Base-by-base conservation (phyloP, 2,888 invertebrate species). In the Sinelater perroti region DNA sequence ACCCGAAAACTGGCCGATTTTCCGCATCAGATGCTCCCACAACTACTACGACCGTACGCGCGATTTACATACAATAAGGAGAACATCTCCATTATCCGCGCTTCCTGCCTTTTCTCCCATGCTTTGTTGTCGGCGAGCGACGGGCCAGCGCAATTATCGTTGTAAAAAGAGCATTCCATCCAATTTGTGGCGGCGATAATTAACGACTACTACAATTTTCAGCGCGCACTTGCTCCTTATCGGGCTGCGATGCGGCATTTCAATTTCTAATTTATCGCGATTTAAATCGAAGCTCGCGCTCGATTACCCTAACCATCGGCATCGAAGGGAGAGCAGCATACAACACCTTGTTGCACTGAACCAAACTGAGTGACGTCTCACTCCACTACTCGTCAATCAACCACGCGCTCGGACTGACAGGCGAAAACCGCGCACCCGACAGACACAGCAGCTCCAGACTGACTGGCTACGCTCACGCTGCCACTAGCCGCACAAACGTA, bases 51-150 rank as follows among this genome's bases (percentile, higher is more conserved):
- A 24, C 24, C 1, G 40, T 40, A 40, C 18, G 10, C 7, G 14
- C 17, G 24, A 44, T 44, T 44, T 30, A 28, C 44, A 47, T 51
- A 51, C 51, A 51, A 51, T 51, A 42, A 51, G 51, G 42, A 51
- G 42, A 51, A 42, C 42, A 31, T 51, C 33, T 38, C 21, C 26
- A 50, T 50, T 50, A 50, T 50, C 38, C 20, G 20, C n/a, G 13
- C 50, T 51, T 51, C 51, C 51, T 30, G 51, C 33, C 33, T 24
- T 51, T 42, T 42, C 31, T 35, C 47, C 36, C 42, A 51, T 36
- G 47, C 4, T 16, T 11, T 26, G 35, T 28, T 28, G 16, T 16
- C n/a, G 17, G 30, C 21, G 31, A 28, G 8, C 14, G 46, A 6
- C 10, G 33, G 31, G 17, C 20, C 20, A 46, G 14, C 10, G 3